phyloP scores from a whole-genome alignment of 2,797 vertebrate species.

The Serranus cabrilla region DNA sequence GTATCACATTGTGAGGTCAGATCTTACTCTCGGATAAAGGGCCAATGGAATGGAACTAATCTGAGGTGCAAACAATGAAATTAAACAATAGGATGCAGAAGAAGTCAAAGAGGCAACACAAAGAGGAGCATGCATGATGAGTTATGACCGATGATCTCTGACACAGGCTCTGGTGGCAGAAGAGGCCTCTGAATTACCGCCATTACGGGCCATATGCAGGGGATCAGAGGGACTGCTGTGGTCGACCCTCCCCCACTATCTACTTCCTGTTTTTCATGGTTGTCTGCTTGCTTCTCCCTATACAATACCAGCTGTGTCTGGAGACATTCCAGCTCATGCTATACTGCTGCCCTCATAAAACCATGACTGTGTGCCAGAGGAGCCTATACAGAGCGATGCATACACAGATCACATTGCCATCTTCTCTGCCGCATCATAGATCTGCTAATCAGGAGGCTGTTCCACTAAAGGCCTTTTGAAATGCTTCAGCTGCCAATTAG shows the following conservation, averaged over 20 bases:
- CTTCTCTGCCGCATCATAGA: conserved; percentile 23
- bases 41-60: conserved; percentile 57
- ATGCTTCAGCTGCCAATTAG: background rate
- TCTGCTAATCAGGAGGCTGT: conserved; percentile 35
- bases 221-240: conserved; percentile 38
- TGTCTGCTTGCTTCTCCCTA: conserved; percentile 73
- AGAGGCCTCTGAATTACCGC: conserved; percentile 48
- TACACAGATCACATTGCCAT: conserved; percentile 7
- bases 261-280: conserved; percentile 80
- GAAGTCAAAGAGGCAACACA: conserved; percentile 36
- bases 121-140: conserved; percentile 36
- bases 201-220: conserved; percentile 46
- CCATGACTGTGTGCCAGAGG: conserved; percentile 30
- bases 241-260: conserved; percentile 73
- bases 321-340: conserved; percentile 72
- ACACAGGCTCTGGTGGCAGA: conserved; percentile 51
- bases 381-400: conserved; percentile 15
- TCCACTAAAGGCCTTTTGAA: conserved; percentile 9
- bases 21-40: conserved; percentile 28
- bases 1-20: conserved; percentile 22
- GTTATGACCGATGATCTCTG: conserved; percentile 70
- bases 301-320: conserved; percentile 81
- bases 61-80: conserved; percentile 39
- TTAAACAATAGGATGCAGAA: conserved; percentile 41
- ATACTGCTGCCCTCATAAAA: conserved; percentile 52